Conservation (phyloP, 2,797 vertebrate species). For the Thalassophryne amazonica region DNA sequence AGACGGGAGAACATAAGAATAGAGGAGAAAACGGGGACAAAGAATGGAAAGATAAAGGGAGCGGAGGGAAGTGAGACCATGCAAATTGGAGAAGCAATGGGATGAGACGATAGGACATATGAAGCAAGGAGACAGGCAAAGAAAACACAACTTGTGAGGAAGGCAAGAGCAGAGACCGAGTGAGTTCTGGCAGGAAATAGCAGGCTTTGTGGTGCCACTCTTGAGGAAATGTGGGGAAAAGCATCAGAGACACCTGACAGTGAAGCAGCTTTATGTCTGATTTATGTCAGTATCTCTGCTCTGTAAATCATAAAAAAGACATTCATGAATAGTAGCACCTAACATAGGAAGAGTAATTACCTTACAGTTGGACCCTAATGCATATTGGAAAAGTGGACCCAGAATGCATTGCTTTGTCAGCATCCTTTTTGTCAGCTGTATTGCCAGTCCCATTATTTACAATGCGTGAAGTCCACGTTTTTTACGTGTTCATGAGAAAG, state of each 20-base stretch:
- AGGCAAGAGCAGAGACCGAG: not conserved
- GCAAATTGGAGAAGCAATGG: not conserved
- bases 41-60: slow-evolving; percentile 11
- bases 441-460: too few species aligned
- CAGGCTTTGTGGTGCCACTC: not conserved
- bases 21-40: slow-evolving; percentile 5
- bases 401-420: too few species aligned
- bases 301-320: slow-evolving; percentile 33
- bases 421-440: too few species aligned
- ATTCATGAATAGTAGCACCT: slow-evolving; percentile 26
- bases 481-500: too few species aligned
- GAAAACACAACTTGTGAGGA: slow-evolving; percentile 2
- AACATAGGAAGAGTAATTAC: too few species aligned
- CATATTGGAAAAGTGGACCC: too few species aligned
- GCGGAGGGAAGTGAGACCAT: not conserved
- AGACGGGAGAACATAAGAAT: slow-evolving; percentile 33
- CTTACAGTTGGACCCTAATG: too few species aligned
- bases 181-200: not conserved
- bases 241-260: not conserved
- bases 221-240: slow-evolving; percentile 1
- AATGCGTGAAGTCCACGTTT: too few species aligned
- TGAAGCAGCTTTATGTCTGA: slow-evolving; percentile 16
- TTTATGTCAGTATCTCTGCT: slow-evolving; percentile 54
- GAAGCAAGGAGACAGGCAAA: not conserved
- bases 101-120: not conserved